phyloP scores from a whole-genome alignment of 1,140 invertebrate genomes.

The Hyles euphorbiae region DNA sequence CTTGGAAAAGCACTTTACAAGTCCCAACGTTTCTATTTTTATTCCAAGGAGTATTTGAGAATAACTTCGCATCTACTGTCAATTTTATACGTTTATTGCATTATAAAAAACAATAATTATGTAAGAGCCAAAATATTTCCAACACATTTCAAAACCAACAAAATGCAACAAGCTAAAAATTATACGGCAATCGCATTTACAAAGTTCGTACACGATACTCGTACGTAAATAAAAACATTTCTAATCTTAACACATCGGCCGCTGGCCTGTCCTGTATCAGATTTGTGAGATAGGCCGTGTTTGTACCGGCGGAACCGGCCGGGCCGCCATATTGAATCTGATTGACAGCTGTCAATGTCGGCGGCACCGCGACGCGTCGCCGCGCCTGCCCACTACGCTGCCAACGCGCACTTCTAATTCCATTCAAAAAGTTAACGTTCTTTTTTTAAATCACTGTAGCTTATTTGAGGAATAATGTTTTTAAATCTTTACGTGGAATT shows the following conservation, averaged over 20 bases:
- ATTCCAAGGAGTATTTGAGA: too few relatives aligned
- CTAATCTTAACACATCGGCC: constrained; percentile 60
- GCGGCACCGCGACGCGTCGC: constrained; percentile 66
- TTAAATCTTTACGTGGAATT: too few relatives aligned
- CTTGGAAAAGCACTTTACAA: too few relatives aligned
- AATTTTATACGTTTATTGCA: too few relatives aligned
- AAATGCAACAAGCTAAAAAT: too few relatives aligned
- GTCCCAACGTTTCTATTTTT: too few relatives aligned
- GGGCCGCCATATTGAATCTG: constrained; percentile 68
- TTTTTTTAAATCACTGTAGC: constrained; percentile 3
- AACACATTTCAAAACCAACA: too few relatives aligned
- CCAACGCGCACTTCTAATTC: constrained; percentile 41
- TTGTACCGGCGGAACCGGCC: constrained; percentile 52
- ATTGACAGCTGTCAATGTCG: constrained; percentile 74
- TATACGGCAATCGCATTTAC: neutral
- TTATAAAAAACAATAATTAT: too few relatives aligned
- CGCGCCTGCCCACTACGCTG: constrained; percentile 50
- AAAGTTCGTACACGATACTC: neutral
- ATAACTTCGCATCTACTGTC: too few relatives aligned
- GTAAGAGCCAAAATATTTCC: too few relatives aligned
- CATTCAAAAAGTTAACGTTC: constrained; percentile 27
- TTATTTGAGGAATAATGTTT: too few relatives aligned
- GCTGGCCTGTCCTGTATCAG: constrained; percentile 45
- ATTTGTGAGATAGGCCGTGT: constrained; percentile 56
- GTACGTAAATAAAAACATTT: constrained; percentile 10